Percentiles rank a stretch among this genome's conserved stretches.
Conservation (phyloP, 1,140 invertebrate species). For the Musca vetustissima region DNA sequence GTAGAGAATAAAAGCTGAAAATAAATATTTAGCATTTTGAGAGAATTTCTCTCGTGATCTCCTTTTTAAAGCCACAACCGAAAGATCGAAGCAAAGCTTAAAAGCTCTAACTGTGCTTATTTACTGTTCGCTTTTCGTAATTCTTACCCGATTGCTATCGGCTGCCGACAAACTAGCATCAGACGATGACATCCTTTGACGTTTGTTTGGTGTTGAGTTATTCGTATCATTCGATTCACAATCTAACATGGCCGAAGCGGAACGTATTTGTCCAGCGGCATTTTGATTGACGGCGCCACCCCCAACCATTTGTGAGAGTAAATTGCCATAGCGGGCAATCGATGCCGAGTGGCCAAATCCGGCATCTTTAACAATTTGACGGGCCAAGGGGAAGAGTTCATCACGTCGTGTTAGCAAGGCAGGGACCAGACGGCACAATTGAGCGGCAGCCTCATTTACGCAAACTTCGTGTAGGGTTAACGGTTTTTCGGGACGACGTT, state of each 20-base stretch:
- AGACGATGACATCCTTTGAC: conserved; percentile 46
- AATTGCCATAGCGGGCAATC: conserved; percentile 48
- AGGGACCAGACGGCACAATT: conserved; percentile 88
- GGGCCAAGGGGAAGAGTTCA: conserved; percentile 91
- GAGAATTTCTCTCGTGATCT: too few species aligned
- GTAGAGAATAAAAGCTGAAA: neutral
- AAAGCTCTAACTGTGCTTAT: conserved; percentile 26
- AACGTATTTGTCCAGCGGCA: conserved; percentile 20
- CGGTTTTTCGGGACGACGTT: conserved; percentile 92
- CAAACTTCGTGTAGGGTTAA: conserved; percentile 91
- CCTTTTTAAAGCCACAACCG: conserved; percentile 10
- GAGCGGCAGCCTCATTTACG: conserved; percentile 96
- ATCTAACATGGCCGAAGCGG: conserved; percentile 12
- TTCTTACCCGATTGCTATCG: conserved; percentile 51
- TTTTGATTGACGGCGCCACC: neutral
- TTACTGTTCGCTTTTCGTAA: conserved; percentile 31
- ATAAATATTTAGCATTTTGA: neutral
- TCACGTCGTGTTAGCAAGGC: conserved; percentile 88
- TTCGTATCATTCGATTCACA: conserved; percentile 43
- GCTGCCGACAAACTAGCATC: conserved; percentile 37
- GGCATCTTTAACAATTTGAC: conserved; percentile 91
- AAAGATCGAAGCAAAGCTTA: conserved; percentile 8
- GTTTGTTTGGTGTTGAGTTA: conserved; percentile 32
- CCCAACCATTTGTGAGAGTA: conserved; percentile 42
- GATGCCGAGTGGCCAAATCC: conserved; percentile 66